Evolutionary conservation across 1,140 invertebrate genomes (phyloP), one percentile per base, ranked within the genome.

Genomic region (Coelopa frigida): DNA sequence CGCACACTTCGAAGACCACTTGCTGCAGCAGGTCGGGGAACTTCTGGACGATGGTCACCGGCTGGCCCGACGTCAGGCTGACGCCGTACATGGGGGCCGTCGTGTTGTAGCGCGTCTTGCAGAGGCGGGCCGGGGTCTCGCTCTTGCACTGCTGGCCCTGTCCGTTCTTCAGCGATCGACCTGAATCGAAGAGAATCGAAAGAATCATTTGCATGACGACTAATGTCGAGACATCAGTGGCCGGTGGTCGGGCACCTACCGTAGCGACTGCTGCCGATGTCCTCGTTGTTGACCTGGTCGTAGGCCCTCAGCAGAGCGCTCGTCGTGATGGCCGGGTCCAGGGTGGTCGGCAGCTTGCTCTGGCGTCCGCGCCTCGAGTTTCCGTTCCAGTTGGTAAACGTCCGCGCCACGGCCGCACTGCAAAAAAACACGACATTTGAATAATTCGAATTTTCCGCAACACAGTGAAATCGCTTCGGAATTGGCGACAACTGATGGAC

Each of bases 41-140:
- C 70, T 93, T 94, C 72, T 94, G 90, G 18, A 93, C 89, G 53
- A 94, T 94, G 23, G 89, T 92, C 41, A 93, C 89, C 2, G 89
- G 88, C 66, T 92, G 87, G 10, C 89, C 89, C 17, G 88, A 91
- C 3, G 90, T 94, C 5, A 94, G 72, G 18, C 87, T 91, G 18
- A 93, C 87, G 5, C 90, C 90, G 66, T 91, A 92, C 85, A 92
- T 89, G 3, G 89, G 89, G 10, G 89, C 90, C 24, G 89, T 93
- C 3, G 89, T 93, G 70, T 93, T 93, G 70, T 90, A 93, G 37
- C 87, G 76, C 4, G 89, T 90, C 60, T 85, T 83, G 59, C 90
- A 94, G 12, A 94, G 74, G 42, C 89, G 74, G 4, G 82, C 72
- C 0, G 88, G 85, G 15, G 82, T 78, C n/a, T n/a, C n/a, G 49